Percentiles rank a stretch among this genome's conserved stretches.
Conservation (phyloP, 2,888 invertebrate genomes). For the Synanthedon andrenaeformis region DNA sequence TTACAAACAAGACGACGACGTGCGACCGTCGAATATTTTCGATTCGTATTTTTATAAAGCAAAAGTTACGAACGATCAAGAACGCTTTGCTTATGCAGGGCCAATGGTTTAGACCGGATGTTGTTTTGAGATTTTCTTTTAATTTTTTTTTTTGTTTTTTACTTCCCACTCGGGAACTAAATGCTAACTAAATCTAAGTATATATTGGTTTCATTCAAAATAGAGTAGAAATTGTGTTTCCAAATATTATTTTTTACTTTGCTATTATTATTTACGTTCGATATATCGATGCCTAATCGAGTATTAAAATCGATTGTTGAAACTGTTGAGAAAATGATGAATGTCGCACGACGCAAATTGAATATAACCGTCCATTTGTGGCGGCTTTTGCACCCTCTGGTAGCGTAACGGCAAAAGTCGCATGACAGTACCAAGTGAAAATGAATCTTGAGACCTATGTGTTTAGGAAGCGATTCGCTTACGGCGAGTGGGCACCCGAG, state of each 20-base stretch:
- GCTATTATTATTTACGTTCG: not conserved
- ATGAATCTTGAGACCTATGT: slow-evolving; percentile 14
- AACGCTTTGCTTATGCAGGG: slow-evolving; percentile 68
- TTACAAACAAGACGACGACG: slow-evolving; percentile 61
- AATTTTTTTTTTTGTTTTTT: not conserved
- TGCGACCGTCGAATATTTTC: slow-evolving; percentile 67
- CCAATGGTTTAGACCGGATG: slow-evolving; percentile 33
- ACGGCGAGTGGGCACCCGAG: slow-evolving; percentile 44
- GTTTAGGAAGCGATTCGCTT: slow-evolving; percentile 30
- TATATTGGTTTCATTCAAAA: too few species aligned
- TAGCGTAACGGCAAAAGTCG: slow-evolving; percentile 46
- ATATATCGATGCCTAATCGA: not conserved
- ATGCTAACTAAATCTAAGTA: too few species aligned
- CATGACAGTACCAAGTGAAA: slow-evolving; percentile 34
- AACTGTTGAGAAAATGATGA: not conserved
- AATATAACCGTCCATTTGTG: slow-evolving; percentile 66
- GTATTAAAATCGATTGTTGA: not conserved
- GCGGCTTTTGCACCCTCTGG: slow-evolving; percentile 63
- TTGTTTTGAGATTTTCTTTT: not conserved
- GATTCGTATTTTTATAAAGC: slow-evolving; percentile 70
- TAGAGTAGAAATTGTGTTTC: not conserved
- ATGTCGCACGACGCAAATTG: slow-evolving; percentile 56
- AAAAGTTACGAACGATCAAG: slow-evolving; percentile 63
- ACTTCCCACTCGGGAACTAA: too few species aligned
- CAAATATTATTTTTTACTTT: not conserved